phyloP scores from a whole-genome alignment of 2,113 vertebrate genomes.

The Xenopus laevis region DNA sequence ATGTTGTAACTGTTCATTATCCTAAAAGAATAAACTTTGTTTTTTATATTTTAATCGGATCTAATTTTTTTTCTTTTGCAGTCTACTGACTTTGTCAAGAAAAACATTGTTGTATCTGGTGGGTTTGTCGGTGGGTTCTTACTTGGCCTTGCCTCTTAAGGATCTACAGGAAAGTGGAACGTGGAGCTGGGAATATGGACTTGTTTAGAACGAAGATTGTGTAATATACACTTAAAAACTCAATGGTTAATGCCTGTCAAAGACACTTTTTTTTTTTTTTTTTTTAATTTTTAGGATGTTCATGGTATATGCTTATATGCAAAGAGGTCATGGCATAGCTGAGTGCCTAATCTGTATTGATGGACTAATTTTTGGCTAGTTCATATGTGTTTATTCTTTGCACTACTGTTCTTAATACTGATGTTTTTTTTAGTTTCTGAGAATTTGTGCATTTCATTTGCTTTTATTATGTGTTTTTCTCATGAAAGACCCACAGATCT shows the following conservation, averaged over 20 bases:
- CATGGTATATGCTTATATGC: constrained; percentile 23
- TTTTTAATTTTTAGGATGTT: not conserved
- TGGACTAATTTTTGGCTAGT: constrained; percentile 7
- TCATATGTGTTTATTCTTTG: constrained; percentile 5
- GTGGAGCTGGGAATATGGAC: constrained; percentile 4
- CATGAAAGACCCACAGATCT: constrained; percentile 1
- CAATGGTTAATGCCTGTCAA: not conserved
- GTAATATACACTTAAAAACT: no score
- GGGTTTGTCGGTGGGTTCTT: constrained; percentile 96
- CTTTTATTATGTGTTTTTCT: constrained; percentile 10
- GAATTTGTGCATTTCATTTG: not conserved
- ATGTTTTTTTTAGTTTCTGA: not conserved
- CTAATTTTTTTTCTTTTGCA: constrained; percentile 57
- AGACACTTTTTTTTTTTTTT: constrained; percentile 15
- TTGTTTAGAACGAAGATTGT: not conserved
- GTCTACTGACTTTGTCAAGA: constrained; percentile 94
- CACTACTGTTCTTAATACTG: constrained; percentile 5
- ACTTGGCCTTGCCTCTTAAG: constrained; percentile 89
- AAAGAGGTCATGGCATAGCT: constrained; percentile 1
- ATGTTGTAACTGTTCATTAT: no score
- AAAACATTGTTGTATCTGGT: constrained; percentile 91
- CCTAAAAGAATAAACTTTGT: no score
- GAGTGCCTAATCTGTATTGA: not conserved
- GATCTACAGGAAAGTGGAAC: not conserved
- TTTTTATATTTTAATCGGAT: no score